A percentile compares a stretch with the other conserved stretches of the same genome.
phyloP scores from a whole-genome alignment of 2,797 vertebrate genomes.

The Sebastes cheni region DNA sequence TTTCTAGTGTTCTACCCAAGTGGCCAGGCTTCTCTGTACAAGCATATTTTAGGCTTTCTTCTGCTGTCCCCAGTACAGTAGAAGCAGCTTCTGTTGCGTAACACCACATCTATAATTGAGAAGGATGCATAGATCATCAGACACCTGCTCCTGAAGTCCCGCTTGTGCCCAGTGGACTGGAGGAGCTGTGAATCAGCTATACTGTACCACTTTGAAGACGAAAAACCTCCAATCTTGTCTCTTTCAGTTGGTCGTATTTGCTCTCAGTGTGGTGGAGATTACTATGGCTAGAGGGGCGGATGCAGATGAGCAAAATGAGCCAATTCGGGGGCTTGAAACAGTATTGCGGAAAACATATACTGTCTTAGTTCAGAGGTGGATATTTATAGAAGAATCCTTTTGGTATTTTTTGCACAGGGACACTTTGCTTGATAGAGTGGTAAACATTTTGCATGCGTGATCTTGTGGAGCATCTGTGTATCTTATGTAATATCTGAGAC shows the following conservation, averaged over 20 bases:
- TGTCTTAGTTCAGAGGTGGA: background rate
- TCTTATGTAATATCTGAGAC: background rate
- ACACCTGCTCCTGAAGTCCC: constrained; percentile 59
- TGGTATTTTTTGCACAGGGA: background rate
- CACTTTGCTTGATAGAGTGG: background rate
- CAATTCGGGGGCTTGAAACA: background rate
- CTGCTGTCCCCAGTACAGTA: constrained; percentile 22
- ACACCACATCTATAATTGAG: constrained; percentile 71
- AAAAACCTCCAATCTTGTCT: constrained; percentile 12
- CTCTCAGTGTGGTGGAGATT: constrained; percentile 15
- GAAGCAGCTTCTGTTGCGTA: constrained; percentile 55
- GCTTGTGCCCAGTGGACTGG: constrained; percentile 15
- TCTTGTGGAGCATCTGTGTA: background rate
- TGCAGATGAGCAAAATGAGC: constrained; percentile 16
- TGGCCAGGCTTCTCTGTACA: background rate
- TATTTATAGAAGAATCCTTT: background rate
- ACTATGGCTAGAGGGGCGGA: background rate
- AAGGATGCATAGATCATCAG: constrained; percentile 63
- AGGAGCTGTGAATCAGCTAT: constrained; percentile 40
- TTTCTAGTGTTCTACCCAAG: background rate
- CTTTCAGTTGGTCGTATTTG: constrained; percentile 8
- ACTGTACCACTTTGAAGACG: constrained; percentile 11
- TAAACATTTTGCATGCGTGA: background rate
- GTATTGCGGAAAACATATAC: background rate
- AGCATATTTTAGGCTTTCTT: constrained; percentile 32